Conservation (phyloP, 64 coral and sea anemone genomes). For the Anthopleura sola region DNA sequence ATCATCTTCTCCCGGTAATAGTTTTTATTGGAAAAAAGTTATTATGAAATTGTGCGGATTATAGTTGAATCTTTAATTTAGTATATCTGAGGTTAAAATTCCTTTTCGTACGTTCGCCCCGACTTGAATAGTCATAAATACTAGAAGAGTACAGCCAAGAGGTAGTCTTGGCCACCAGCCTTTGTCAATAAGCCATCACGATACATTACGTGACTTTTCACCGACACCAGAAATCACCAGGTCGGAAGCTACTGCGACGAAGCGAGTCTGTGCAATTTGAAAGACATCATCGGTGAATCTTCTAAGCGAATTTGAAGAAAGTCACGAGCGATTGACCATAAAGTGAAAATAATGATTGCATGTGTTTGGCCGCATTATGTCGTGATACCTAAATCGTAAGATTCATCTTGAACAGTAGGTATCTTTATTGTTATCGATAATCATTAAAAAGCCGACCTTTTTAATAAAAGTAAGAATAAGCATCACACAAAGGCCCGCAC, state of each 20-base stretch:
- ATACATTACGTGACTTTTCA: conserved; percentile 3
- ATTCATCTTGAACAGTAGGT: neutral
- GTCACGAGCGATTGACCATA: neutral
- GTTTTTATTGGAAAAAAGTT: neutral
- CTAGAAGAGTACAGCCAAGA: neutral
- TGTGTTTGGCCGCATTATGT: neutral
- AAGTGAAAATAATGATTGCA: neutral
- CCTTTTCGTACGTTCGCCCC: neutral
- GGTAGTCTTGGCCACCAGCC: neutral
- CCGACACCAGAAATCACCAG: conserved; percentile 1
- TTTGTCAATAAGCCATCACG: neutral
- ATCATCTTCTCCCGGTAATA: neutral
- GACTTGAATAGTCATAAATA: neutral
- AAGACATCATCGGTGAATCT: neutral
- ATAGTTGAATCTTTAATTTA: neutral
- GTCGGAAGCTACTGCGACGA: neutral
- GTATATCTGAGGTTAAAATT: neutral
- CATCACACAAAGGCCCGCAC: conserved; percentile 1
- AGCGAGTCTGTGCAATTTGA: neutral
- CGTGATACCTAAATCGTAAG: neutral
- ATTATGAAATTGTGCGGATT: neutral
- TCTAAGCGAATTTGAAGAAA: neutral
- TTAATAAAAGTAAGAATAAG: neutral
- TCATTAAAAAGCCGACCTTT: conserved; percentile 11
- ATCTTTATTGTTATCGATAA: conserved; percentile 7